phyloP scores from a whole-genome alignment of 2,797 vertebrate species.

The Diplodus puntazzo region DNA sequence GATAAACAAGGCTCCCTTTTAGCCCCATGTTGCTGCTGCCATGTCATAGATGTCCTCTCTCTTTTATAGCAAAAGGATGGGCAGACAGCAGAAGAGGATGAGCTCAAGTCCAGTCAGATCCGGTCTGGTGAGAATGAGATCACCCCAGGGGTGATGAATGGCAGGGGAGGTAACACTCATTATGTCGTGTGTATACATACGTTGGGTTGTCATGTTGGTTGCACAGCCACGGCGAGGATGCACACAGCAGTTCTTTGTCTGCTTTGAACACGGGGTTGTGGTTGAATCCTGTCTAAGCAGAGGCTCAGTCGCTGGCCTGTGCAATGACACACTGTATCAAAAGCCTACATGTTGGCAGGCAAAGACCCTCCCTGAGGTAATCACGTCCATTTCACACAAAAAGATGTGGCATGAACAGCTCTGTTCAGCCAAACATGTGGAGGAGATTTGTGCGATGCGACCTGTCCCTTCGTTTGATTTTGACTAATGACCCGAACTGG shows the following conservation, averaged over 20 bases:
- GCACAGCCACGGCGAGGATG: slow-evolving; percentile 39
- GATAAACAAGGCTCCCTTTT: slow-evolving; percentile 40
- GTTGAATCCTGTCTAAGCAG: slow-evolving; percentile 64
- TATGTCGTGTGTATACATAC: slow-evolving; percentile 18
- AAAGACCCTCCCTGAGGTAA: slow-evolving; percentile 63
- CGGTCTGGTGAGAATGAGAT: slow-evolving; percentile 34
- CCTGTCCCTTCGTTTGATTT: slow-evolving; percentile 48
- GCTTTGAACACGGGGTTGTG: slow-evolving; percentile 55
- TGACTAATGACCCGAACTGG: slow-evolving; percentile 52
- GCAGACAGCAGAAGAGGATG: slow-evolving; percentile 20
- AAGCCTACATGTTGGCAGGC: slow-evolving; percentile 68
- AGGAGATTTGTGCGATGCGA: slow-evolving; percentile 49
- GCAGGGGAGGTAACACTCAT: slow-evolving; percentile 29
- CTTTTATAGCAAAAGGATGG: slow-evolving; percentile 13
- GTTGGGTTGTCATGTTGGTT: slow-evolving; percentile 47
- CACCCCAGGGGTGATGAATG: slow-evolving; percentile 36
- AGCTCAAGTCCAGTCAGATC: slow-evolving; percentile 41
- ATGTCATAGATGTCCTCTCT: slow-evolving; percentile 23
- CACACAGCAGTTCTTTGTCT: slow-evolving; percentile 63
- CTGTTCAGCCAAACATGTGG: slow-evolving; percentile 48
- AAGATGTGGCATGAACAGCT: slow-evolving; percentile 55
- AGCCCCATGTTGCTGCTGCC: slow-evolving; percentile 5
- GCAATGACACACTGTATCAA: slow-evolving; percentile 64
- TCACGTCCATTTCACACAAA: slow-evolving; percentile 59
- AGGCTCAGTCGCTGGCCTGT: slow-evolving; percentile 63